Percentiles rank a stretch among this genome's conserved stretches.
Evolutionary conservation across 2,113 vertebrate species (phyloP).

Genomic region (Ameiurus melas): DNA sequence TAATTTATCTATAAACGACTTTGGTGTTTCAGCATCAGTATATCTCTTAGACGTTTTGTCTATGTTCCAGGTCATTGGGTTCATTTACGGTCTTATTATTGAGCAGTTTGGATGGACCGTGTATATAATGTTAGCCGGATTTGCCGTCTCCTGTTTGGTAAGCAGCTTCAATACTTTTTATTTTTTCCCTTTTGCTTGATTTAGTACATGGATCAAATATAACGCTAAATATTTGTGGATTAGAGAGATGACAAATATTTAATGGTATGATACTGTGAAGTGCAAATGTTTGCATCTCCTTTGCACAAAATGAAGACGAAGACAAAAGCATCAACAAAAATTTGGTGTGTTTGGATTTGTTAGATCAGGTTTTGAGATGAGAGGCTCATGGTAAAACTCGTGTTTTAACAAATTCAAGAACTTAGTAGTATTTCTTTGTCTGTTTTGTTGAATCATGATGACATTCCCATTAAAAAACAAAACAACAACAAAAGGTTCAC

Average conservation of each 20-base stretch:
- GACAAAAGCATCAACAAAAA: neutral
- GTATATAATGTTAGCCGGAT: constrained; percentile 91
- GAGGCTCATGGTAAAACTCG: neutral
- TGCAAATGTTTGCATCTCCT: neutral
- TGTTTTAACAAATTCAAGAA: neutral
- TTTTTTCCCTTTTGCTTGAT: neutral
- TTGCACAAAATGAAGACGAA: neutral
- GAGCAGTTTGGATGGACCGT: constrained; percentile 98
- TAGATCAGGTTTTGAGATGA: neutral
- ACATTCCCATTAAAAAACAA: neutral
- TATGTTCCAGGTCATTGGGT: constrained; percentile 84
- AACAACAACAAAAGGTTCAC: no score
- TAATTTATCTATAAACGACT: neutral
- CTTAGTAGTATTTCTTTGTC: neutral
- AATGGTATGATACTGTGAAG: neutral
- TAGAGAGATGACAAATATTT: neutral
- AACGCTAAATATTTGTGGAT: neutral
- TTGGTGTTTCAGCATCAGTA: neutral
- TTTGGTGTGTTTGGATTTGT: neutral
- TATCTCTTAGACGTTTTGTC: neutral
- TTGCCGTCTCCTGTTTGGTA: constrained; percentile 92
- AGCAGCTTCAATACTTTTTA: constrained; percentile 64
- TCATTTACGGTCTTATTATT: constrained; percentile 86
- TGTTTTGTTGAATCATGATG: neutral
- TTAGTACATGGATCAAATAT: neutral